These are phyloP conservation scores for Scelioninae gen. 1 DNA, from an alignment of 2,888 invertebrate genomes.

Conservation along the genomic window DNA sequence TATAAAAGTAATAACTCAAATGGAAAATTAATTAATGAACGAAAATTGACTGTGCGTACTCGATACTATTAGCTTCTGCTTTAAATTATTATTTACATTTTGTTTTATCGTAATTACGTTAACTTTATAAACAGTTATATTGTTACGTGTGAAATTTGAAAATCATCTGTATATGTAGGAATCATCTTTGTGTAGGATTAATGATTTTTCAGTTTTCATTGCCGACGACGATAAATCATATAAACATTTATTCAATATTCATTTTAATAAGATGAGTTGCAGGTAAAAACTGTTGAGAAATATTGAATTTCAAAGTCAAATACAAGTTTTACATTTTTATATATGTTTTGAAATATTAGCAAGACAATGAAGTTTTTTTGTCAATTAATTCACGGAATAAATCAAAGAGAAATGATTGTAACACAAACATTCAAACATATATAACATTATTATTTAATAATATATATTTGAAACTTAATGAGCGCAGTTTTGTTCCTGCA, in stretches of 20 bases:
- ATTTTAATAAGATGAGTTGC: constrained; percentile 4
- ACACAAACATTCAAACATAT: no score
- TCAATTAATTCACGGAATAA: no score
- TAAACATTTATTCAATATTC: constrained; percentile 3
- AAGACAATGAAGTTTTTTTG: not conserved
- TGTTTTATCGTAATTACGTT: not conserved
- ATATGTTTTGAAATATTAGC: not conserved
- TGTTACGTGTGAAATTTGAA: constrained; percentile 14
- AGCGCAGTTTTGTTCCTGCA: constrained; percentile 4
- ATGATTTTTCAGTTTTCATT: constrained; percentile 33
- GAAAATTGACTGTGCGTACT: not conserved
- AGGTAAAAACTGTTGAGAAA: not conserved
- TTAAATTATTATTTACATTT: constrained; percentile 15
- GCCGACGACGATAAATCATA: constrained; percentile 8
- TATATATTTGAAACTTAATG: constrained; percentile 1
- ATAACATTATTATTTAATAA: constrained; percentile 10
- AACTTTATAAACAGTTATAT: constrained; percentile 16
- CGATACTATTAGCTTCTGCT: constrained; percentile 3
- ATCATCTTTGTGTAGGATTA: constrained; percentile 11
- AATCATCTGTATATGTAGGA: not conserved
- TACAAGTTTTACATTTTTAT: not conserved
- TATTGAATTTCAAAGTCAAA: no score
- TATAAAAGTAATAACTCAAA: no score
- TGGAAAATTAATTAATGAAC: not conserved
- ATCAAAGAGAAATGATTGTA: no score